phyloP scores from a whole-genome alignment of 2,888 invertebrate genomes.

The Oxyteleia sp. region DNA sequence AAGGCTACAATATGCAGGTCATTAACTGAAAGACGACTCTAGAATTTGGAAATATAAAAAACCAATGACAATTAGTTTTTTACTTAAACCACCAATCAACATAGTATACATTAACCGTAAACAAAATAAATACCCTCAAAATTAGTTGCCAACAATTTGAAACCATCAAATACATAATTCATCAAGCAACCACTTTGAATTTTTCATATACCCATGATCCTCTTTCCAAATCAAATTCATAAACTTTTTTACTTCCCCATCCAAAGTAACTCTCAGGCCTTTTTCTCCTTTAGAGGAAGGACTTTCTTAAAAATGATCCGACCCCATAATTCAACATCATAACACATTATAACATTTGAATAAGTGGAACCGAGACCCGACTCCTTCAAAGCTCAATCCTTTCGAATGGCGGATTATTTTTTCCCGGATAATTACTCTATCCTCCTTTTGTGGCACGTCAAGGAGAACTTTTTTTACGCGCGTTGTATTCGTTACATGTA shows the following conservation, averaged over 20 bases:
- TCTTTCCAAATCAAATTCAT: too few species aligned
- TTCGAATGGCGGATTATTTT: slow-evolving; percentile 38
- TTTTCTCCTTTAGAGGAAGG: slow-evolving; percentile 8
- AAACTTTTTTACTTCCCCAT: slow-evolving; percentile 13
- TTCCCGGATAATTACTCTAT: slow-evolving; percentile 60
- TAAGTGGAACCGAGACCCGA: slow-evolving; percentile 29
- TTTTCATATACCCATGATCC: too few species aligned
- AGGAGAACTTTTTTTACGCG: slow-evolving; percentile 32
- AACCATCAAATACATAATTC: too few species aligned
- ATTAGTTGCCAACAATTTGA: too few species aligned
- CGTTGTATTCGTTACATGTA: slow-evolving; percentile 67
- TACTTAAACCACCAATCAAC: too few species aligned
- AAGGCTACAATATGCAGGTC: too few species aligned
- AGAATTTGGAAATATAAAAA: too few species aligned
- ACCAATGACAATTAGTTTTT: too few species aligned
- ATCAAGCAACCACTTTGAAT: too few species aligned
- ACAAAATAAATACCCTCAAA: too few species aligned
- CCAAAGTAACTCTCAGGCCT: slow-evolving; percentile 15
- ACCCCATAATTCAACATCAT: slow-evolving; percentile 41
- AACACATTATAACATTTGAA: slow-evolving; percentile 45
- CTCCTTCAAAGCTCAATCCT: slow-evolving; percentile 51
- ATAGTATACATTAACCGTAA: too few species aligned
- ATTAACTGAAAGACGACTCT: too few species aligned
- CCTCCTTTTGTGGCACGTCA: slow-evolving; percentile 45
- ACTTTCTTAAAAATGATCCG: slow-evolving; percentile 10